Conservation (phyloP, 2,113 vertebrate genomes). For the Podarcis raffonei region DNA sequence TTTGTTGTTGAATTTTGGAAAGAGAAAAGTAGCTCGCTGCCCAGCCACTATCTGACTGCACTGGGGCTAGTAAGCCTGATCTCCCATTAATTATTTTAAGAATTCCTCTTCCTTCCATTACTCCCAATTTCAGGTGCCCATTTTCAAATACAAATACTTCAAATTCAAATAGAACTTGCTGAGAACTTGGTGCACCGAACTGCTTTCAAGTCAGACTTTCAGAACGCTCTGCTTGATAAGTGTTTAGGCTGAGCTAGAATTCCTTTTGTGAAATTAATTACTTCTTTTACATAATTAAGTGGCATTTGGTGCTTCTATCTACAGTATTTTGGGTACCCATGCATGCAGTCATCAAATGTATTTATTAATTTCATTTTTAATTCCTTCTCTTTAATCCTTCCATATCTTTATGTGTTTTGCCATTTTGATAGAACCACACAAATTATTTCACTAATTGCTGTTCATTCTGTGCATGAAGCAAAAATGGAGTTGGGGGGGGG, state of each 20-base stretch:
- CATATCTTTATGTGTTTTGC: neutral
- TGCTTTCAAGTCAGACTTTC: neutral
- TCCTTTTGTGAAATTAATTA: neutral
- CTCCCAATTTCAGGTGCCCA: neutral
- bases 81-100: neutral
- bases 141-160: neutral
- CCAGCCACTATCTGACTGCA: neutral
- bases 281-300: neutral
- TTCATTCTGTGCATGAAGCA: constrained; percentile 4
- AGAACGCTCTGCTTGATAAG: neutral
- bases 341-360: neutral
- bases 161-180: neutral
- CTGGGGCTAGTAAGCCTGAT: neutral
- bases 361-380: neutral
- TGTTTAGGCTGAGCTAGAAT: constrained; percentile 19
- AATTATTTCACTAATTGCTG: constrained; percentile 15
- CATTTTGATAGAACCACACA: neutral
- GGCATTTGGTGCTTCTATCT: neutral
- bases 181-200: neutral
- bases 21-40: too few species aligned
- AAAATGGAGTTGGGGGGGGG: neutral
- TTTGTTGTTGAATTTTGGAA: too few species aligned
- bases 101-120: neutral
- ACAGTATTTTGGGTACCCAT: neutral
- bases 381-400: neutral